Percentiles rank a stretch among this genome's conserved stretches.
phyloP scores from a whole-genome alignment of 1,140 invertebrate genomes.

The Cephus cinctus region DNA sequence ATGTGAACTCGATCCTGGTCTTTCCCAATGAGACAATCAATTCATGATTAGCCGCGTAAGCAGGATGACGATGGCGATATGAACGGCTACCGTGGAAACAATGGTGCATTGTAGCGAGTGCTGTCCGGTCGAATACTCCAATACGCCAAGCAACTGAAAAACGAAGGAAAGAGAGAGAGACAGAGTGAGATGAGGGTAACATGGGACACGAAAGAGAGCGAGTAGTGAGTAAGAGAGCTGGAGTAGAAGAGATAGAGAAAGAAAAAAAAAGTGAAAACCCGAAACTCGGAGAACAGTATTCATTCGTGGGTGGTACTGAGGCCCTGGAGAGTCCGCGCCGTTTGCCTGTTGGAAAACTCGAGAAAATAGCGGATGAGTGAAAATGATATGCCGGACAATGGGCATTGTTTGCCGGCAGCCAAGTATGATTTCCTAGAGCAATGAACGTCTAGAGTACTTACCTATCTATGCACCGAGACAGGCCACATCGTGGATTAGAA shows the following conservation, averaged over 20 bases:
- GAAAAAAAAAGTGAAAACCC: conserved; percentile 16
- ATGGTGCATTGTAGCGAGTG: conserved; percentile 29
- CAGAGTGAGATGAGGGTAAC: conserved; percentile 10
- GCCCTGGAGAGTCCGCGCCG: not conserved
- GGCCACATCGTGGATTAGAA: no score
- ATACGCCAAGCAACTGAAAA: conserved; percentile 21
- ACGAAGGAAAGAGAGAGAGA: conserved; percentile 21
- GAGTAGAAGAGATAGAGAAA: conserved; percentile 10
- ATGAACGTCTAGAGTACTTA: conserved; percentile 18
- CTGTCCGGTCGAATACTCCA: conserved; percentile 23
- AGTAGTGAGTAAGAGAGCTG: no score
- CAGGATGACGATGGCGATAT: not conserved
- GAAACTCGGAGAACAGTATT: not conserved
- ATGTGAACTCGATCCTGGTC: no score
- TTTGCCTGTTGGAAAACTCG: conserved; percentile 19
- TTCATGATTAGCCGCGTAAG: not conserved
- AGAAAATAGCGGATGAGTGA: conserved; percentile 26
- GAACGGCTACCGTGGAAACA: conserved; percentile 22
- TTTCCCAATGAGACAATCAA: not conserved
- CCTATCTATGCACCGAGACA: not conserved
- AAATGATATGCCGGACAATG: conserved; percentile 43
- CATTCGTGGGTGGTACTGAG: not conserved
- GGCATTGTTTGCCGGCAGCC: conserved; percentile 31
- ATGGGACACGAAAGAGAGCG: not conserved
- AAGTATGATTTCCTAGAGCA: conserved; percentile 32